These are phyloP conservation scores for Mus spicilegus DNA, from an alignment of 2,113 vertebrate genomes.

Conservation along the genomic window DNA sequence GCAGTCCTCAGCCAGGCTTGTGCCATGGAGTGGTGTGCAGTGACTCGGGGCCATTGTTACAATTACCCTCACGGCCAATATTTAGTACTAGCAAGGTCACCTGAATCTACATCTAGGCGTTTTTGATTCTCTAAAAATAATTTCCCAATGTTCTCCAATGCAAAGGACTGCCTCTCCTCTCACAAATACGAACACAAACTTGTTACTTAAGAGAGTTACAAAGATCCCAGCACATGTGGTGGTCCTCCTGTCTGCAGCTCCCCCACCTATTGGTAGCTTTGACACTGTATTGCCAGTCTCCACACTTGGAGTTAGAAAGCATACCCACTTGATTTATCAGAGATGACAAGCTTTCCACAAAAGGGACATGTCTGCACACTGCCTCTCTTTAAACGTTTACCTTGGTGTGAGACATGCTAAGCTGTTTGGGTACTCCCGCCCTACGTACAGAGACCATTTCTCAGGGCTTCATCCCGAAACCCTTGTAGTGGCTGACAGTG, in stretches of 20 bases:
- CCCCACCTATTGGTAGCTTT: background rate
- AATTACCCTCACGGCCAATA: background rate
- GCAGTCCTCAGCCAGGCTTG: rapidly evolving
- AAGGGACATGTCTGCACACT: background rate
- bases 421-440: slow-evolving; percentile 5
- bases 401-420: slow-evolving; percentile 12
- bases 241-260: background rate
- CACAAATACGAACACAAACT: background rate
- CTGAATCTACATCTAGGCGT: background rate
- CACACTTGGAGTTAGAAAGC: slow-evolving; percentile 16
- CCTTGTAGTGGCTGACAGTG: background rate
- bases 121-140: slow-evolving; percentile 48
- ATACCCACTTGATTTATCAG: slow-evolving; percentile 34
- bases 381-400: background rate
- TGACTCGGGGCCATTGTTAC: background rate
- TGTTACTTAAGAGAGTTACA: background rate
- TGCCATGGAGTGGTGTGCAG: background rate
- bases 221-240: background rate
- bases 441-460: background rate
- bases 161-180: slow-evolving; percentile 13
- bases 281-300: slow-evolving; percentile 27
- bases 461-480: background rate
- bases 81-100: background rate
- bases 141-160: background rate
- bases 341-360: slow-evolving; percentile 16